A percentile compares a stretch with the other conserved stretches of the same genome.
phyloP scores from a whole-genome alignment of 2,888 invertebrate species.

The Cordilura impudica region DNA sequence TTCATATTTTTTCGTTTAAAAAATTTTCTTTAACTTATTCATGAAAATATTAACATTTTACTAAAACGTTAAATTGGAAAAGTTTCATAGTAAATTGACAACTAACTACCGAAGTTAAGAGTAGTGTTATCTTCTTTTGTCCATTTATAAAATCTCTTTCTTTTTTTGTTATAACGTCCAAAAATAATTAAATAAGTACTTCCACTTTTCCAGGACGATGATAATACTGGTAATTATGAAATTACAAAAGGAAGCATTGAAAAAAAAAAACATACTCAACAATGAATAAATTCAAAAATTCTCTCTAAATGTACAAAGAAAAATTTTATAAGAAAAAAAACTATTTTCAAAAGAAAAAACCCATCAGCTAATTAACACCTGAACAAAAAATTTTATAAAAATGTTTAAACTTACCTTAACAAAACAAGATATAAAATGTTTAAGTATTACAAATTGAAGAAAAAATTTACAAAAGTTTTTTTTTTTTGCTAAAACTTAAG shows the following conservation, averaged over 20 bases:
- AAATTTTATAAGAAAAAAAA: not conserved
- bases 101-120: too few relatives aligned
- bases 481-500: not conserved
- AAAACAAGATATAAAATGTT: not conserved
- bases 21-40: too few relatives aligned
- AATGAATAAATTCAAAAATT: not conserved
- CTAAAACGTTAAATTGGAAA: too few relatives aligned
- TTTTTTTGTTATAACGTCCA: too few relatives aligned
- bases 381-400: not conserved
- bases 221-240: constrained; percentile 12
- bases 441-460: not conserved
- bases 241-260: constrained; percentile 39
- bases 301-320: not conserved
- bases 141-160: too few relatives aligned
- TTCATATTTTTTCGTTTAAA: too few relatives aligned
- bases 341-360: not conserved
- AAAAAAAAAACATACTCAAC: not conserved
- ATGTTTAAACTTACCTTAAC: constrained; percentile 23
- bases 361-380: constrained; percentile 14
- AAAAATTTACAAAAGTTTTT: not conserved
- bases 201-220: not conserved
- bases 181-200: too few relatives aligned
- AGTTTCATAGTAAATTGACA: too few relatives aligned
- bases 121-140: too few relatives aligned
- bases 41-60: too few relatives aligned